These are phyloP conservation scores for Trididemnum clinides DNA, from an alignment of 23 tunicate species.

Conservation along the genomic window DNA sequence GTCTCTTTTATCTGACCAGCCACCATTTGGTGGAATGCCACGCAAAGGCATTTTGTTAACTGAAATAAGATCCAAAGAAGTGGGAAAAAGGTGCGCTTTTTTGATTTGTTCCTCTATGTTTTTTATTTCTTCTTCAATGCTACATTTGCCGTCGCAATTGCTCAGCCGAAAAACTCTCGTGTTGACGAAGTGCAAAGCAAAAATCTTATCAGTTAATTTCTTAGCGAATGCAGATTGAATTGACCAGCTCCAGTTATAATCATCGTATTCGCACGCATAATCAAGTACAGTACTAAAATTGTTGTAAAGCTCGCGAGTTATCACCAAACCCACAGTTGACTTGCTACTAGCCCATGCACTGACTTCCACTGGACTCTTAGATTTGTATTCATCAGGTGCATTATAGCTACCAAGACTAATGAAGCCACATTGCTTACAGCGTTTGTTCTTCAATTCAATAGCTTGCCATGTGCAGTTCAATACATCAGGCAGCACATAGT, in stretches of 20 bases:
- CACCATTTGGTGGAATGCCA: slow-evolving; percentile 79
- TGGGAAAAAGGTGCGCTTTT: slow-evolving; percentile 52
- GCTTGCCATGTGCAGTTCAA: slow-evolving; percentile 35
- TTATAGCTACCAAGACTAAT: slow-evolving; percentile 76
- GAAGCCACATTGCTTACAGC: slow-evolving; percentile 57
- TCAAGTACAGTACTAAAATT: slow-evolving; percentile 24
- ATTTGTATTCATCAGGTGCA: slow-evolving; percentile 28
- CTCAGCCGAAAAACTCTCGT: slow-evolving; percentile 79
- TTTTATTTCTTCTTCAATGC: slow-evolving; percentile 23
- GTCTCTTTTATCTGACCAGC: slow-evolving; percentile 97
- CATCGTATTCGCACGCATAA: slow-evolving; percentile 78
- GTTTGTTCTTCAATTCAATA: not conserved
- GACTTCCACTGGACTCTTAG: slow-evolving; percentile 37
- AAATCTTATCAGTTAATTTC: not conserved
- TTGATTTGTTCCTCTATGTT: not conserved
- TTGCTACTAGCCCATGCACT: slow-evolving; percentile 71
- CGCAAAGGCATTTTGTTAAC: slow-evolving; percentile 6
- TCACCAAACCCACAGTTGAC: slow-evolving; percentile 80
- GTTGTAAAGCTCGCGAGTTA: slow-evolving; percentile 46
- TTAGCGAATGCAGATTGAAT: slow-evolving; percentile 48
- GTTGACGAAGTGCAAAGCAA: slow-evolving; percentile 41
- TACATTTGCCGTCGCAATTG: slow-evolving; percentile 58
- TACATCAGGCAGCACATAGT: slow-evolving; percentile 79
- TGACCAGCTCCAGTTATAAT: slow-evolving; percentile 98
- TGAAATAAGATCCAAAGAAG: slow-evolving; percentile 16